Conservation (phyloP, 2,113 vertebrate species). For the Megatriorchis doriae region DNA sequence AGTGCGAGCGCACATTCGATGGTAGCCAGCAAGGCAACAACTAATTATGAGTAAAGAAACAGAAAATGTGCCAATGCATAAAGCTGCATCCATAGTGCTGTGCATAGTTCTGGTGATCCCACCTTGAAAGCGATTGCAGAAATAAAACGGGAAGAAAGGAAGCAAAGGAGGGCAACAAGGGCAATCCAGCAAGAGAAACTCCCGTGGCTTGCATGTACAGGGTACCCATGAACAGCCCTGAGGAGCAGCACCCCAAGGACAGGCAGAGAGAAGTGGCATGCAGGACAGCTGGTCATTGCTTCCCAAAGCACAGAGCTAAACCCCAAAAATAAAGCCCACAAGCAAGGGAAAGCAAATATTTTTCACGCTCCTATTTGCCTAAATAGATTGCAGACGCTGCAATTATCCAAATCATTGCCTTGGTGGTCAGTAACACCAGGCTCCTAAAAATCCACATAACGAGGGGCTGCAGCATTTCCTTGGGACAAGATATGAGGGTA, state of each 20-base stretch:
- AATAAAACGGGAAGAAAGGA: neutral
- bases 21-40: neutral
- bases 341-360: neutral
- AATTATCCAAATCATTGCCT: neutral
- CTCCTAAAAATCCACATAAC: neutral
- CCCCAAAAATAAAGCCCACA: neutral
- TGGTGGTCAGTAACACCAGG: neutral
- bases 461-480: neutral
- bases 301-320: neutral
- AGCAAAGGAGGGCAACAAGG: neutral
- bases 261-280: accelerated
- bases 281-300: neutral
- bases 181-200: neutral
- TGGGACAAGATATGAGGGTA: neutral
- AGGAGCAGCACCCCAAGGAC: neutral
- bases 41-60: neutral
- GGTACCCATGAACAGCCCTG: accelerated
- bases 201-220: accelerated
- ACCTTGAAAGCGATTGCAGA: accelerated
- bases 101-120: neutral
- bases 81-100: neutral
- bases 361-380: neutral
- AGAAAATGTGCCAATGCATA: neutral
- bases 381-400: neutral
- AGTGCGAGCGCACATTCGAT: accelerated